Evolutionary conservation across 2,888 invertebrate species (phyloP), one percentile per base, ranked within the genome.

Genomic region (Cyclophora punctaria): DNA sequence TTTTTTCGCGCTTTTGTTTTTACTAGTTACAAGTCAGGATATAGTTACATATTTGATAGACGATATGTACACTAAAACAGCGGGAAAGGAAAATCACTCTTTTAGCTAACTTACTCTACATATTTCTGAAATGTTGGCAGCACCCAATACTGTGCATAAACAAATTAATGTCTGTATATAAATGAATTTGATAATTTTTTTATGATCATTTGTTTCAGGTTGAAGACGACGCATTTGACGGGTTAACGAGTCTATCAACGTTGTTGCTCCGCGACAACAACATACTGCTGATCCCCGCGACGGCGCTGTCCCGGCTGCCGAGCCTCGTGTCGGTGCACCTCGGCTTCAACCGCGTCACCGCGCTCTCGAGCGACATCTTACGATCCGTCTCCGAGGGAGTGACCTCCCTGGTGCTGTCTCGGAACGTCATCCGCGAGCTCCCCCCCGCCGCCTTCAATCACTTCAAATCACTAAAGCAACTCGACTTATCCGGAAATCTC

Each of bases 141-240:
- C 20, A 20, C 20, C 20, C 20, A 20, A 20, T 20, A 1, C 20
- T 20, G 20, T 20, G 20, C 20, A 20, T 20, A 20, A 20, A 20
- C 20, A 2, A 20, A 20, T 20, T 1, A 20, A 20, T 20, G 20
- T 20, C 20, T 20, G 20, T 20, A 2, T 20, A 20, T 20, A 20
- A 20, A 20, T 2, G 20, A 20, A 20, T 20, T 20, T 20, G 20
- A 20, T 20, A 1, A 20, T 1, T 20, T 20, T 20, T 20, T 20
- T 20, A 20, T 20, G 20, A 20, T 20, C 20, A 20, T 20, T 20
- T 20, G 6, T 73, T 73, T 34, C 81, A 96, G 96, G 93, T 97
- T 54, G 96, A 96, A 83, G 96, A 96, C 64, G 95, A 95, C 58
- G 94, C 95, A 0, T 94, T 97, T 66, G 95, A 96, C 70, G 96